Percentiles rank a stretch among this genome's conserved stretches.
Evolutionary conservation across 2,797 vertebrate species (phyloP).

Genomic region (Falco concolor): DNA sequence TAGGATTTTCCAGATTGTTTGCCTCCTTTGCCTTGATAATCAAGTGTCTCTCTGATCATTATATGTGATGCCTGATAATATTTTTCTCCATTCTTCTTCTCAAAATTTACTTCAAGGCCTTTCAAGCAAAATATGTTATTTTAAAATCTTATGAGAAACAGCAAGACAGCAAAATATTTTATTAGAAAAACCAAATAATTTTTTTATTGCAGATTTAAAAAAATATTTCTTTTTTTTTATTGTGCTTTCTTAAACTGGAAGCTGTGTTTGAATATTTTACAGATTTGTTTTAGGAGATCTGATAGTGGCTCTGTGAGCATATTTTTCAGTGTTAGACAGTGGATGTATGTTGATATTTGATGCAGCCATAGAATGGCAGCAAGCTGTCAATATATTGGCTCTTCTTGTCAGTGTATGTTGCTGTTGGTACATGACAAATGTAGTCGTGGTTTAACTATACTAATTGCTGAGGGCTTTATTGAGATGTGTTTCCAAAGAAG

Average conservation of each 20-base stretch:
- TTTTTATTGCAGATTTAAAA: neutral
- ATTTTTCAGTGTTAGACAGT: neutral
- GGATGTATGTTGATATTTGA: neutral
- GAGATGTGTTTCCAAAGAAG: neutral
- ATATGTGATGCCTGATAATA: neutral
- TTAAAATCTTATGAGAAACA: neutral
- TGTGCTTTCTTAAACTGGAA: neutral
- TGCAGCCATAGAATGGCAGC: neutral
- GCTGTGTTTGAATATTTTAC: neutral
- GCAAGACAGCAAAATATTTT: neutral
- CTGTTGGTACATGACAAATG: neutral
- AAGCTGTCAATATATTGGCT: neutral
- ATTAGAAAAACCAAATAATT: neutral
- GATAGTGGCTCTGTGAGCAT: neutral
- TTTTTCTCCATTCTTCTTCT: neutral
- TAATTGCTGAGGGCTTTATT: neutral
- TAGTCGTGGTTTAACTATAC: neutral
- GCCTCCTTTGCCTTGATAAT: neutral
- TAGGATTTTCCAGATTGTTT: neutral
- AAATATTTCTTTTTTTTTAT: neutral
- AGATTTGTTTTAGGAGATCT: neutral
- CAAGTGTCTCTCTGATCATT: neutral
- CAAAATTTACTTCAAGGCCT: neutral
- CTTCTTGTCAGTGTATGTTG: neutral
- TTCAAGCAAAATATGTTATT: neutral